phyloP scores from a whole-genome alignment of 2,797 vertebrate species.

The Poeciliopsis infans region DNA sequence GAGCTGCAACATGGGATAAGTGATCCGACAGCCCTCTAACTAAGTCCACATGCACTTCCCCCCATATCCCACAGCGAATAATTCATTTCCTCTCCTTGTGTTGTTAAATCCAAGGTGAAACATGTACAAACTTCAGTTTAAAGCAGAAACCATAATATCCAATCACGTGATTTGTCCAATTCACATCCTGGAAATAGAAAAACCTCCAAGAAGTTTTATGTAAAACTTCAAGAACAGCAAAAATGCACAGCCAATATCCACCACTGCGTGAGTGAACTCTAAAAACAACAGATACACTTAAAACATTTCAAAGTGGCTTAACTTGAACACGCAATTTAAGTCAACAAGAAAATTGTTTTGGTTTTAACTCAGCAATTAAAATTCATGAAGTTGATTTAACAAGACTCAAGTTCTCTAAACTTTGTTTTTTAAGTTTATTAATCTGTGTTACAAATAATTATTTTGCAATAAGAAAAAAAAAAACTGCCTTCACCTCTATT shows the following conservation, averaged over 20 bases:
- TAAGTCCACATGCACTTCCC: slow-evolving; percentile 15
- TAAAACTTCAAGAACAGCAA: not conserved
- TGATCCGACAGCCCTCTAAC: slow-evolving; percentile 20
- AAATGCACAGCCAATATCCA: not conserved
- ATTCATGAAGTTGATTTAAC: too few species aligned
- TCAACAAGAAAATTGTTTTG: too few species aligned
- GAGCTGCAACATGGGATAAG: slow-evolving; percentile 26
- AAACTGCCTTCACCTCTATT: too few species aligned
- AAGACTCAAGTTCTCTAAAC: too few species aligned
- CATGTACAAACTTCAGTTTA: not conserved
- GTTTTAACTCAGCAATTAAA: too few species aligned
- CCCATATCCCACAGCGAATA: slow-evolving; percentile 2
- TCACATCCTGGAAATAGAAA: not conserved
- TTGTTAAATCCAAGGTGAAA: slow-evolving; percentile 28
- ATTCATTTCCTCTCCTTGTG: slow-evolving; percentile 22
- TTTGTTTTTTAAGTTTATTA: too few species aligned
- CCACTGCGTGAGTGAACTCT: not conserved
- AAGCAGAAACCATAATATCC: not conserved
- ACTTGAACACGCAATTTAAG: too few species aligned
- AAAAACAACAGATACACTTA: not conserved
- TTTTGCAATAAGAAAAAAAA: too few species aligned
- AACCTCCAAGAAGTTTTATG: not conserved
- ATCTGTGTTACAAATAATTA: too few species aligned
- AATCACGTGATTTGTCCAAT: not conserved
- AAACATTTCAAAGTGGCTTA: too few species aligned